phyloP scores from a whole-genome alignment of 2,888 invertebrate species.

The Chouioia cunea region DNA sequence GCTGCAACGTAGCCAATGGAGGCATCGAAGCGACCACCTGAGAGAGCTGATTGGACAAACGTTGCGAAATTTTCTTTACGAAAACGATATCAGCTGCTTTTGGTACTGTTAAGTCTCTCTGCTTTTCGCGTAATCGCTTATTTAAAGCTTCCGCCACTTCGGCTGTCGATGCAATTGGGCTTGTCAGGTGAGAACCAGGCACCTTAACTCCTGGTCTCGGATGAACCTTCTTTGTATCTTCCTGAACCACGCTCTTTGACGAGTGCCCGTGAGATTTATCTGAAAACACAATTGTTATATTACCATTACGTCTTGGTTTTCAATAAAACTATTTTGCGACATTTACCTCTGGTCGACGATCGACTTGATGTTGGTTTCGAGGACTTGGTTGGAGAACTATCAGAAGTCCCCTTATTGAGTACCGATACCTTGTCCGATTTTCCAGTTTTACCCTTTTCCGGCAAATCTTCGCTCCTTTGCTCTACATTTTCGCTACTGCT shows the following conservation, averaged over 20 bases:
- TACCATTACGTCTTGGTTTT: background rate
- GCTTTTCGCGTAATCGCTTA: slow-evolving; percentile 69
- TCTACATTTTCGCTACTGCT: slow-evolving; percentile 29
- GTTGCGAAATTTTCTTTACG: slow-evolving; percentile 71
- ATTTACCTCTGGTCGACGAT: slow-evolving; percentile 32
- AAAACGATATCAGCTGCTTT: slow-evolving; percentile 70
- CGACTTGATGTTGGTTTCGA: slow-evolving; percentile 32
- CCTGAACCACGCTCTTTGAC: slow-evolving; percentile 29
- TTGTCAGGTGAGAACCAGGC: slow-evolving; percentile 67
- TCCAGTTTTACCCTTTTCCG: slow-evolving; percentile 16
- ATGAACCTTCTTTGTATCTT: slow-evolving; percentile 41
- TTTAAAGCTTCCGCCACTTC: slow-evolving; percentile 72
- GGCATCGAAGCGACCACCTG: slow-evolving; percentile 54
- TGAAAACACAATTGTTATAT: slow-evolving; percentile 13
- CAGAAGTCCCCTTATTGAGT: slow-evolving; percentile 12
- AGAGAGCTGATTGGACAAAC: slow-evolving; percentile 68
- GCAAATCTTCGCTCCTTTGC: background rate
- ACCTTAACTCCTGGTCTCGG: slow-evolving; percentile 53
- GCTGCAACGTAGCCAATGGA: slow-evolving; percentile 53
- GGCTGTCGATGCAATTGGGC: slow-evolving; percentile 71
- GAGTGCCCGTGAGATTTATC: slow-evolving; percentile 22
- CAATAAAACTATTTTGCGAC: too few relatives aligned
- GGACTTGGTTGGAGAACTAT: slow-evolving; percentile 15
- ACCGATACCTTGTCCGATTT: slow-evolving; percentile 22
- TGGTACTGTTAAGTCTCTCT: slow-evolving; percentile 66